A percentile compares a stretch with the other conserved stretches of the same genome.
These are phyloP conservation scores for Neoascia interrupta DNA, from an alignment of 2,888 invertebrate species.

Conservation along the genomic window DNA sequence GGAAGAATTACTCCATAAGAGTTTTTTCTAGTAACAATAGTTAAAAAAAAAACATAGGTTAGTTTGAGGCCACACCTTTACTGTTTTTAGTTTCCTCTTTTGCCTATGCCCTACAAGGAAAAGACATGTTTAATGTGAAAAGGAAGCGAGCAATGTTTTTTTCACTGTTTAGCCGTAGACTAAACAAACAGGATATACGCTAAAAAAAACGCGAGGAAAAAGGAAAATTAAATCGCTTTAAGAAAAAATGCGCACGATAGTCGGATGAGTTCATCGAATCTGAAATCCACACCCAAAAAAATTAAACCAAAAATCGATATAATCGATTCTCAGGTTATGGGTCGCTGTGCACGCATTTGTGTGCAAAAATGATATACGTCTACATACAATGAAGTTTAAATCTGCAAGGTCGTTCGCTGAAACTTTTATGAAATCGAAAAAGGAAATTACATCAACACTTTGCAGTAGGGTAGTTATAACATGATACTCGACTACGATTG, in stretches of 20 bases:
- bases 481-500: too few relatives aligned
- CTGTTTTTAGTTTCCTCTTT: not conserved
- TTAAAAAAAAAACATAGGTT: too few relatives aligned
- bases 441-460: too few relatives aligned
- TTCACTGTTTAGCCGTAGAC: not conserved
- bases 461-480: too few relatives aligned
- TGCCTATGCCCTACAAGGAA: not conserved
- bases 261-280: constrained; percentile 4
- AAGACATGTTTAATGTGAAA: constrained; percentile 8
- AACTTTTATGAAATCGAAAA: too few relatives aligned
- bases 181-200: not conserved
- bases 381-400: too few relatives aligned
- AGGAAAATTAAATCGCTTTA: not conserved
- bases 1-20: too few relatives aligned
- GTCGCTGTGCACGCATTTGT: not conserved
- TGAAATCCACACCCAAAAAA: constrained; percentile 28
- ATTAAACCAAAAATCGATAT: not conserved
- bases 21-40: too few relatives aligned
- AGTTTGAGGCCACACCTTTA: constrained; percentile 22
- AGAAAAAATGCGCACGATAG: not conserved
- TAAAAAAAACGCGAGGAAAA: not conserved
- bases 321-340: constrained; percentile 14
- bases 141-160: constrained; percentile 18
- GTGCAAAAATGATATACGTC: not conserved
- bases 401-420: too few relatives aligned